Evolutionary conservation across 1,140 invertebrate species (phyloP), one percentile per base, ranked within the genome.

Genomic region (Rhagoletis pomonella): DNA sequence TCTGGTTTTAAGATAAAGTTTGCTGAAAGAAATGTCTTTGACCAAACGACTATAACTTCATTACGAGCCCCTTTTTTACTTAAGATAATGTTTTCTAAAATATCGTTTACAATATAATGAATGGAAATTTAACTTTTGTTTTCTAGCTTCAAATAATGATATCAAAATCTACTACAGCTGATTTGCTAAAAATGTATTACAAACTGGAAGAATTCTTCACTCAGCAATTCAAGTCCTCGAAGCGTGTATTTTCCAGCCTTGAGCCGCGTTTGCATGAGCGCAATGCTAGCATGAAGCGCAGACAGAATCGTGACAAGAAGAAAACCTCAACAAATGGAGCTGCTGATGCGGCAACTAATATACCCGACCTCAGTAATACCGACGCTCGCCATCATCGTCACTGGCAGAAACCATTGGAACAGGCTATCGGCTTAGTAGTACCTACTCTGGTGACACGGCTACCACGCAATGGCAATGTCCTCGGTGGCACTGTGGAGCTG

Each of bases 131-230:
- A 29, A 29, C 29, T 29, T 29, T 29, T 64, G 77, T 17, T 62
- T 60, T 62, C 84, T 5, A 93, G 73, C 42, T 93, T 65, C 98
- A 99, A 94, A 95, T 99, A 42, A 97, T 99, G 95, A 99, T 99
- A 90, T 98, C 97, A 17, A 97, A 98, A 93, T 99, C 98, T 44
- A 99, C 98, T 0, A 99, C 98, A 0, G 97, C 98, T 0, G 98
- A 99, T 94, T 94, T 99, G 39, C 94, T 99, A 2, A 99, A 99
- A 94, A 99, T 99, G 97, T 98, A 97, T 91, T 96, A 97, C 86
- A 99, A 99, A 93, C 94, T 99, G 9, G 98, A 99, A 90, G 98
- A 99, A 94, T 99, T 99, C 94, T 99, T 99, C 92, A 97, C 96
- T 73, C 97, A 99, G 91, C 97, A 98, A 93, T 98, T 98, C 92